Percentiles rank a stretch among this genome's conserved stretches.
Conservation (phyloP, 2,888 invertebrate species). For the Drosophila macrothrix region DNA sequence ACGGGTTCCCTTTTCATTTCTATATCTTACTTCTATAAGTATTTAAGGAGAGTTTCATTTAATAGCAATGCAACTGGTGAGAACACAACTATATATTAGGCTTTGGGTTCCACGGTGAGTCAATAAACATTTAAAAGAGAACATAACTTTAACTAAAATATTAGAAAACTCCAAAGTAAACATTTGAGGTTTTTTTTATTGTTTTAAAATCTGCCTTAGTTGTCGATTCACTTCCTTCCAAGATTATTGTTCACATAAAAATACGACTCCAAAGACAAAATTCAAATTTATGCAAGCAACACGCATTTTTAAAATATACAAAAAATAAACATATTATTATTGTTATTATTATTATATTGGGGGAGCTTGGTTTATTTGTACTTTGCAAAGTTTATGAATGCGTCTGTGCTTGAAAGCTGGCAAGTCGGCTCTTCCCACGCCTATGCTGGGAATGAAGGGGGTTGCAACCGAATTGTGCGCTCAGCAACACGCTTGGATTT, state of each 20-base stretch:
- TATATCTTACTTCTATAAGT: not conserved
- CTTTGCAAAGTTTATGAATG: not conserved
- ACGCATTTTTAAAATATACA: not conserved
- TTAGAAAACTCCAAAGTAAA: not conserved
- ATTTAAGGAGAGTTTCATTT: not conserved
- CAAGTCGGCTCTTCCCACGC: slow-evolving; percentile 10
- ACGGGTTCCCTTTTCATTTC: not conserved
- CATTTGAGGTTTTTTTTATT: not conserved
- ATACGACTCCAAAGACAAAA: not conserved
- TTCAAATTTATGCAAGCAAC: not conserved
- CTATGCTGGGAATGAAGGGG: slow-evolving; percentile 15
- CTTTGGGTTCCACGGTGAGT: not conserved
- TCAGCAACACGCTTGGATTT: slow-evolving; percentile 22
- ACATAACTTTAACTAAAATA: not conserved
- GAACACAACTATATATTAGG: not conserved
- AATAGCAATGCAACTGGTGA: not conserved
- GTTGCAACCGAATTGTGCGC: slow-evolving; percentile 19
- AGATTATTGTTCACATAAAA: not conserved
- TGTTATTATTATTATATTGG: not conserved
- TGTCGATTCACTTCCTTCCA: no score
- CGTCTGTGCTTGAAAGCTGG: slow-evolving; percentile 16
- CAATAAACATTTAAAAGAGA: not conserved
- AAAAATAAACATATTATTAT: not conserved
- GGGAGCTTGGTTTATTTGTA: slow-evolving; percentile 14
- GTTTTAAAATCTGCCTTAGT: no score